Evolutionary conservation across 1,140 invertebrate species (phyloP), one percentile per base, ranked within the genome.

Genomic region (Bilobella aurantiaca): DNA sequence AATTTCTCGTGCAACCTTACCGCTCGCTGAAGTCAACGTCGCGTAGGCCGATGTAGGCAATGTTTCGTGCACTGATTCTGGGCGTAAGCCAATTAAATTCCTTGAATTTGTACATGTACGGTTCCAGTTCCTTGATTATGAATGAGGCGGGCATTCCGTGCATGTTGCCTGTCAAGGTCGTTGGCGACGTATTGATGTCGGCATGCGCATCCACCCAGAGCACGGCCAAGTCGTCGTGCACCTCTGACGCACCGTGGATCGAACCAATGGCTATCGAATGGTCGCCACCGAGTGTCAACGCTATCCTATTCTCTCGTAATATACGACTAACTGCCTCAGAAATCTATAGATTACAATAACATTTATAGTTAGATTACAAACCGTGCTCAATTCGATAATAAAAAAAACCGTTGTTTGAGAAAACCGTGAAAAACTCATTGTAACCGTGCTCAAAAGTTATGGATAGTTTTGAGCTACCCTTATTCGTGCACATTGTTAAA

Each of bases 131-230:
- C 34, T 70, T 59, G 18, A 71, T 34, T 25, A 71, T 14, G 64
- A 74, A 74, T 18, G 65, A 49, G 0, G 94, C 81, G 0, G 92
- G 86, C 91, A 96, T 96, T 21, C 93, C 93, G 76, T 97, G 93
- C 34, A 91, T 85, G 73, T 94, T 93, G 23, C 93, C 92, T 34
- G 86, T 85, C 0, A 28, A 8, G 18, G 86, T 88, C 0, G 90
- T 91, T 69, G 83, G 82, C 63, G 90, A 87, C 23, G 92, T 91
- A 78, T 97, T 97, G 68, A 96, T 83, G 81, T 97, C 94, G 5
- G 91, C 88, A 77, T 97, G 94, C 5, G 94, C 94, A 77, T 97
- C 94, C n/a, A 97, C 83, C 93, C 93, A 97, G 18, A 97, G 77
- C 16, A 96, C 81, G 63, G 85, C 86, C 73, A 93, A 78, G 73